phyloP scores from a whole-genome alignment of 2,797 vertebrate genomes.

The Lacerta bilineata region DNA sequence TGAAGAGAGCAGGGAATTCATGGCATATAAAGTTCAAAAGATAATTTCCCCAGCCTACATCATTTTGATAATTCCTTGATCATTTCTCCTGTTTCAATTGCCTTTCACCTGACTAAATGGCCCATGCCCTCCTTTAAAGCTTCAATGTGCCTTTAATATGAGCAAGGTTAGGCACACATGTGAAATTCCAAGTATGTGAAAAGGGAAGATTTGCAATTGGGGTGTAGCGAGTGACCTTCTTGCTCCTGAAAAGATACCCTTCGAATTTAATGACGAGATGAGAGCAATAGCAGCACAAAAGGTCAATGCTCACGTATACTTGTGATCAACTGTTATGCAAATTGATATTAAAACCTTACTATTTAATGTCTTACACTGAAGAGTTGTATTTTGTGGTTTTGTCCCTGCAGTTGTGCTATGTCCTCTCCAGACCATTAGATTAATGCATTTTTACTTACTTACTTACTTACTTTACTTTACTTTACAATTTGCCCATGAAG shows the following conservation, averaged over 20 bases:
- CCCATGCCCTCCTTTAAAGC: slow-evolving; percentile 38
- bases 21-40: slow-evolving; percentile 74
- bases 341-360: slow-evolving; percentile 10
- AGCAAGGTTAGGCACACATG: slow-evolving; percentile 52
- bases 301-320: slow-evolving; percentile 1
- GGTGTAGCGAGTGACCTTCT: not conserved
- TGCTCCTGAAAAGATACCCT: slow-evolving; percentile 2
- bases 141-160: slow-evolving; percentile 46
- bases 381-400: not conserved
- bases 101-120: slow-evolving; percentile 23
- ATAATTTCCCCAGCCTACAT: slow-evolving; percentile 37
- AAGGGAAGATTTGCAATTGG: not conserved
- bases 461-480: no score
- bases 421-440: slow-evolving; percentile 1
- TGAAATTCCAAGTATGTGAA: not conserved
- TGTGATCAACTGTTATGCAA: slow-evolving; percentile 12
- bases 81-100: slow-evolving; percentile 4
- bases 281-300: slow-evolving; percentile 21
- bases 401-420: not conserved
- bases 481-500: slow-evolving; percentile 6
- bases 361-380: not conserved
- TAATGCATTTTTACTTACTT: not conserved
- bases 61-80: slow-evolving; percentile 37
- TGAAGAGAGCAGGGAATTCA: slow-evolving; percentile 53
- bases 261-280: slow-evolving; percentile 6